Conservation (phyloP, 2,113 vertebrate genomes). For the Pygoscelis adeliae region DNA sequence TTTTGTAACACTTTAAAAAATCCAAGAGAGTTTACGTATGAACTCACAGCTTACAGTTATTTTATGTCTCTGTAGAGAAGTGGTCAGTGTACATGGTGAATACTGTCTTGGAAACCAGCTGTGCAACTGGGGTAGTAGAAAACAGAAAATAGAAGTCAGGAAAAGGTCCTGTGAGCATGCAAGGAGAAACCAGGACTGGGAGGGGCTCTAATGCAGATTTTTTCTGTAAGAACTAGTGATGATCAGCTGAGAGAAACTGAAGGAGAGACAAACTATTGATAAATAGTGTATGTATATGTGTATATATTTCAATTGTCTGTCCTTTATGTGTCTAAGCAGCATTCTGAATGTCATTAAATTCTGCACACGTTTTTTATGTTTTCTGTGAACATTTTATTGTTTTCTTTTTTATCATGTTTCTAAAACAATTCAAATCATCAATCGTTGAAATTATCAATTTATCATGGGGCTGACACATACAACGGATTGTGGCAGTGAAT, state of each 20-base stretch:
- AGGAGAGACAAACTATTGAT: background rate
- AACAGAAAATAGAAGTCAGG: background rate
- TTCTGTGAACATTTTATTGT: background rate
- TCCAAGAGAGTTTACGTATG: background rate
- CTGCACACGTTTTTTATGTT: background rate
- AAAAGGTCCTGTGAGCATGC: background rate
- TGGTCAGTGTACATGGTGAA: background rate
- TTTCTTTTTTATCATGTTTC: background rate
- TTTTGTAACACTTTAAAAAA: background rate
- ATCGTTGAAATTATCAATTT: fast-evolving
- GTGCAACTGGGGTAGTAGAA: background rate
- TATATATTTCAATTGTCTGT: background rate
- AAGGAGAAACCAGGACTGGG: background rate
- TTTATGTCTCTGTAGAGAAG: background rate
- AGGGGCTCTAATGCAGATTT: background rate
- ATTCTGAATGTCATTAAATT: background rate
- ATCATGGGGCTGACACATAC: background rate
- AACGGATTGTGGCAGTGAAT: background rate
- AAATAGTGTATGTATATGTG: background rate
- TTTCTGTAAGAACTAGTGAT: background rate
- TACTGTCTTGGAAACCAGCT: background rate
- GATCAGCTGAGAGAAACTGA: background rate
- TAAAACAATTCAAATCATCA: background rate
- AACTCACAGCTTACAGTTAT: too few species aligned
- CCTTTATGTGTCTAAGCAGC: background rate